These are phyloP conservation scores for Sphaerophoria taeniata DNA, from an alignment of 2,888 invertebrate species.

Conservation along the genomic window DNA sequence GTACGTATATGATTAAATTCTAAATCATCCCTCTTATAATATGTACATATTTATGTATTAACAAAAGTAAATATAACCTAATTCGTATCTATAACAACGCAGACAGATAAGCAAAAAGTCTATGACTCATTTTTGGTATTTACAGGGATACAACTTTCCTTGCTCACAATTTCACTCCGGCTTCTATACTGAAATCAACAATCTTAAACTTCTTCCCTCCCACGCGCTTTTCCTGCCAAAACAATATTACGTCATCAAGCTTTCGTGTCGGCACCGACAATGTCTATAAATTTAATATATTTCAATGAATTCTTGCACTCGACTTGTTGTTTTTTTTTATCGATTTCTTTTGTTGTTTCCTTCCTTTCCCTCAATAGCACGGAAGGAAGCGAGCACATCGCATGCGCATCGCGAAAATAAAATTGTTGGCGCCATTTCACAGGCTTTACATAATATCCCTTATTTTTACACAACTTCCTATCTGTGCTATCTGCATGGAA, in stretches of 20 bases:
- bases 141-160: background rate
- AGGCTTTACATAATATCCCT: slow-evolving; percentile 33
- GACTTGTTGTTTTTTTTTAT: slow-evolving; percentile 22
- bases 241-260: slow-evolving; percentile 56
- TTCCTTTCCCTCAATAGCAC: background rate
- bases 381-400: slow-evolving; percentile 9
- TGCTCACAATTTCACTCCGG: slow-evolving; percentile 9
- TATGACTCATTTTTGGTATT: slow-evolving; percentile 48
- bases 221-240: slow-evolving; percentile 27
- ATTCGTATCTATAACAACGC: slow-evolving; percentile 17
- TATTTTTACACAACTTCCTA: background rate
- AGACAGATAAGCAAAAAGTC: slow-evolving; percentile 16
- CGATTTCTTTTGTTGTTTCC: background rate
- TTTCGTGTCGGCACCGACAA: slow-evolving; percentile 53
- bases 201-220: slow-evolving; percentile 10
- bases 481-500: background rate
- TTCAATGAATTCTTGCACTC: slow-evolving; percentile 3
- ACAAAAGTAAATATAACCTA: background rate
- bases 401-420: slow-evolving; percentile 42
- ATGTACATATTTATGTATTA: background rate
- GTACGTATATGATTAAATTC: slow-evolving; percentile 20
- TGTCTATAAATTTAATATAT: slow-evolving; percentile 47
- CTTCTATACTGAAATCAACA: background rate
- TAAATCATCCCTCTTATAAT: background rate
- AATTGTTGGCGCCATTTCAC: slow-evolving; percentile 44